Conservation (phyloP, 2,888 invertebrate species). For the Ernsta delagoae region DNA sequence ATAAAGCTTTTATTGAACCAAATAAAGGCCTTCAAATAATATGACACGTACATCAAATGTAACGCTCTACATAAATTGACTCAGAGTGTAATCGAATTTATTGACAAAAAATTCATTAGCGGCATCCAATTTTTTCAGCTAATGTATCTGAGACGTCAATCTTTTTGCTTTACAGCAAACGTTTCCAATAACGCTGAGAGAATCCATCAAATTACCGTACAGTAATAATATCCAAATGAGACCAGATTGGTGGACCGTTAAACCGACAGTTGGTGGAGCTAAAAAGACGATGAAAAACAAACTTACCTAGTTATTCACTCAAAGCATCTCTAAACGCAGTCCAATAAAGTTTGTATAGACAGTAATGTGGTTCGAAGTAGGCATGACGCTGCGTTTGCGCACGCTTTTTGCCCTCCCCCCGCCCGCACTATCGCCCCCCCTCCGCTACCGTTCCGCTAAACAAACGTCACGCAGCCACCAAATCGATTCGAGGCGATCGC, state of each 20-base stretch:
- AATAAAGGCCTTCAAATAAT: slow-evolving; percentile 8
- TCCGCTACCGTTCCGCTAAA: slow-evolving; percentile 76
- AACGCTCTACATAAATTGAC: slow-evolving; percentile 15
- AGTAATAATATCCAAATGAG: slow-evolving; percentile 38
- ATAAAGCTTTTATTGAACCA: not conserved
- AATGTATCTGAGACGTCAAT: not conserved
- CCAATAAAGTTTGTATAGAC: slow-evolving; percentile 56
- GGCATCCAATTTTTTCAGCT: too few species aligned
- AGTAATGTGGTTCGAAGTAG: slow-evolving; percentile 52
- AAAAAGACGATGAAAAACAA: slow-evolving; percentile 52
- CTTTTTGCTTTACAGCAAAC: slow-evolving; percentile 18
- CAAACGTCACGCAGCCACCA: slow-evolving; percentile 79
- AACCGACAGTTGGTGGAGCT: slow-evolving; percentile 45
- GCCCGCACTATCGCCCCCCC: slow-evolving; percentile 31
- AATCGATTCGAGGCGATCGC: slow-evolving; percentile 79
- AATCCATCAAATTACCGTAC: slow-evolving; percentile 34
- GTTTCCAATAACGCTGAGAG: slow-evolving; percentile 13
- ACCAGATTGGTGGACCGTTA: slow-evolving; percentile 57
- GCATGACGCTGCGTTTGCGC: slow-evolving; percentile 62
- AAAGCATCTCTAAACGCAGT: slow-evolving; percentile 64
- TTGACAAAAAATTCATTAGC: too few species aligned
- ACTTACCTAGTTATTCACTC: slow-evolving; percentile 56
- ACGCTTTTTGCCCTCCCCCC: slow-evolving; percentile 51
- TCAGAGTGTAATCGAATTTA: slow-evolving; percentile 26
- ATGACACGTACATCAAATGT: slow-evolving; percentile 10